Base-by-base conservation (phyloP, 2,888 invertebrate genomes). In the Automeris io region DNA sequence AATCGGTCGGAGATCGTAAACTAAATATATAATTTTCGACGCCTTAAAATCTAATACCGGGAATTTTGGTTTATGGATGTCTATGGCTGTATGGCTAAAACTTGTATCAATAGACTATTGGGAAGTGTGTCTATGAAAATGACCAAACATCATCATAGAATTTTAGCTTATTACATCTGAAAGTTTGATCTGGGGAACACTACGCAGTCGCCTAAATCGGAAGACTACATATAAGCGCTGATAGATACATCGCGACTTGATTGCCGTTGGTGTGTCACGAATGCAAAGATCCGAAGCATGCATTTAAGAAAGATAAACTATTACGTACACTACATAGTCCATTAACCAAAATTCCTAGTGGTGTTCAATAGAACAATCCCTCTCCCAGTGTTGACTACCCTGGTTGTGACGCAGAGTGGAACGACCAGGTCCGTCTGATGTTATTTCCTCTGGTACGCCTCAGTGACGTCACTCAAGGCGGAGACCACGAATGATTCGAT, bases 401-500 rank as follows among this genome's bases (percentile, higher is more conserved):
- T 74, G 1, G 70, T 71, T 45, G 61, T 52, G 34, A 75, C 63
- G 35, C 81, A 82, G 3, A 76, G 52, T 9, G 82, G 81, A 19
- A 57, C 60, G 42, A 82, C 69, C 26, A 83, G 68, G 36, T 54
- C 47, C 5, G 47, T 56, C 48, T 61, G 51, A 22, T 70, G 81
- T 70, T 83, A 82, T 77, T 78, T 78, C 45, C 54, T 56, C 36
- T 58, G 60, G 62, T 66, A 72, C 1, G 83, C 80, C 42, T 74
- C 74, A 1, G 70, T 71, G 46, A 89, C 88, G 55, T 90, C 88
- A 35, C 91, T 91, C 91, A 94, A 93, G 5, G 92, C 92, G 6
- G 92, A 95, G 33, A 98, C 85, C 3, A 98, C 94, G 73, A 94
- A 97, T 1, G 92, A 91, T 68, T 98, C 98, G 62, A 98, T 97